Conservation (phyloP, 2,797 vertebrate species). For the Loriculus beryllinus region DNA sequence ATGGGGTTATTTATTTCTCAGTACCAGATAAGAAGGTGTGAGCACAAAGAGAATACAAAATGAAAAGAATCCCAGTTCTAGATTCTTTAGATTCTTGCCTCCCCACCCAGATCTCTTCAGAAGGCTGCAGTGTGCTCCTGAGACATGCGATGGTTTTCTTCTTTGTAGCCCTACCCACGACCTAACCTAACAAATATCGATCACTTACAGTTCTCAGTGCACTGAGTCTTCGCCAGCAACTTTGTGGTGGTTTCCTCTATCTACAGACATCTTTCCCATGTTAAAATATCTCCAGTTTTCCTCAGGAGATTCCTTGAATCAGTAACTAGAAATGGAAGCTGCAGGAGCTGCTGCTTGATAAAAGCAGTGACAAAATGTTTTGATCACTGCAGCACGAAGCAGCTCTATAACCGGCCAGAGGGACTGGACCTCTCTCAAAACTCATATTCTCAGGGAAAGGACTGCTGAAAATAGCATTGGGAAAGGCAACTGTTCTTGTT, state of each 20-base stretch:
- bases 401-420: background rate
- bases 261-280: background rate
- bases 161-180: background rate
- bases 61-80: background rate
- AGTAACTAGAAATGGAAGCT: background rate
- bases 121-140: background rate
- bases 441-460: background rate
- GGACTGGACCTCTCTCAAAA: background rate
- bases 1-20: background rate
- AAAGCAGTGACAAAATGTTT: background rate
- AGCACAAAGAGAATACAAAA: background rate
- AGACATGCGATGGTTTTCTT: background rate
- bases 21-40: background rate
- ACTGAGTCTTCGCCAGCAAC: background rate
- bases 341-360: background rate
- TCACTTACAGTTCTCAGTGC: background rate
- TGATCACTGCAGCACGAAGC: background rate
- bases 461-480: background rate
- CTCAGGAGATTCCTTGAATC: background rate
- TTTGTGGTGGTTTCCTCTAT: background rate
- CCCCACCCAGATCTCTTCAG: constrained; percentile 12
- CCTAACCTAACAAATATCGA: background rate
- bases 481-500: background rate
- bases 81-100: constrained; percentile 51
- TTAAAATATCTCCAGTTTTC: background rate